Evolutionary conservation across 2,888 invertebrate species (phyloP), one percentile per base, ranked within the genome.

Genomic region (Chymomyza caudatula): DNA sequence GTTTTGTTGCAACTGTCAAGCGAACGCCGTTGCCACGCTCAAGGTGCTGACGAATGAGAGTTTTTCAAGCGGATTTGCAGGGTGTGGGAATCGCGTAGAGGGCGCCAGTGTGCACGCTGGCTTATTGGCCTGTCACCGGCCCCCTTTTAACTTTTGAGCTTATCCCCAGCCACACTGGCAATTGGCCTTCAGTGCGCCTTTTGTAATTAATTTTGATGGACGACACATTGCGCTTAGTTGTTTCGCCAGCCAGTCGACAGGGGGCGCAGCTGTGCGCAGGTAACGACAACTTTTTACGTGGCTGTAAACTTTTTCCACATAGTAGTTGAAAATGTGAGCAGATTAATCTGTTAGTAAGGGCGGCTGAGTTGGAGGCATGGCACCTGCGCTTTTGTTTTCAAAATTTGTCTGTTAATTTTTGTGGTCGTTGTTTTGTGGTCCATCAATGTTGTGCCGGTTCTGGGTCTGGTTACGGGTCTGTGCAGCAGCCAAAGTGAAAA

Each of bases 121-220:
- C 74, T 80, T 78, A 74, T 87, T 79, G 82, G 69, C 76, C 61
- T 71, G 66, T 67, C 74, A 65, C 63, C 65, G 60, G 78, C 70
- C 85, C 82, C 77, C 83, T 87, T 84, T 87, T 83, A 87, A 87
- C 88, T 86, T 87, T 87, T 87, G 85, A 78, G 86, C 86, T 82
- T 67, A 65, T 69, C 62, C 44, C 63, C 60, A 56, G 29, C 37
- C 51, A 15, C 11, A 37, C 69, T 65, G 74, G 73, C 83, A 85
- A 80, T 79, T 85, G 80, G 70, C 74, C 73, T 83, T 79, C 69
- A 58, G 60, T 62, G 66, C 78, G 80, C 73, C 75, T 83, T 87
- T 87, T 78, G 84, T 87, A 86, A 87, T 87, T 87, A 87, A 87
- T 87, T 87, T 87, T 87, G 88, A 87, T 87, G 86, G 86, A 87